phyloP scores from a whole-genome alignment of 2,797 vertebrate species.

The Phrynocephalus guinanensis region DNA sequence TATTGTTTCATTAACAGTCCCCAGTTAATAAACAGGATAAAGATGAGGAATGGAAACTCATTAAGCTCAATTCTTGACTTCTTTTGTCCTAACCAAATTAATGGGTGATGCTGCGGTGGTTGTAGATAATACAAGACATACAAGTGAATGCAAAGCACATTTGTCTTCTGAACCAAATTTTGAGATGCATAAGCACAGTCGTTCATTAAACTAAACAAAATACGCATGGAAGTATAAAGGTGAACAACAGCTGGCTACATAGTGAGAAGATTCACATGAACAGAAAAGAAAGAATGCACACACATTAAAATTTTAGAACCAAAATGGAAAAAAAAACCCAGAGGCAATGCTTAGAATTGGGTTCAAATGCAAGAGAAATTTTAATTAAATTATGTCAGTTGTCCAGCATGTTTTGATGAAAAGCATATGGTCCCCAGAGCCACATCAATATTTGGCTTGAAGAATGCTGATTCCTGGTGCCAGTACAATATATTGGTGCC shows the following conservation, averaged over 20 bases:
- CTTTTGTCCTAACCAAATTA: constrained; percentile 54
- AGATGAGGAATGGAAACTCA: constrained; percentile 52
- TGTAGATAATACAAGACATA: constrained; percentile 64
- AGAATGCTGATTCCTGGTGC: too few species aligned
- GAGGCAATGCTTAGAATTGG: neutral
- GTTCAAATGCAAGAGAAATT: neutral
- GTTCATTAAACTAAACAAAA: constrained; percentile 22
- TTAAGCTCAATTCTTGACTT: constrained; percentile 51
- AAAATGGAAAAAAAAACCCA: neutral
- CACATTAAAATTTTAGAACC: neutral
- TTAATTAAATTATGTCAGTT: neutral
- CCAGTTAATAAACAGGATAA: constrained; percentile 52
- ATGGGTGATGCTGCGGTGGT: constrained; percentile 57
- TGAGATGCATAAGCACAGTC: neutral
- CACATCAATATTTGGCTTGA: neutral
- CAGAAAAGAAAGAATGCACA: neutral
- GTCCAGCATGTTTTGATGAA: neutral
- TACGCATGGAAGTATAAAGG: neutral
- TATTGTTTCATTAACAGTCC: constrained; percentile 61
- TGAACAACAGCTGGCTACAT: neutral
- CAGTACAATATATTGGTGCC: too few species aligned
- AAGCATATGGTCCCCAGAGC: neutral
- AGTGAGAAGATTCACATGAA: neutral
- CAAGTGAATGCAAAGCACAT: constrained; percentile 68
- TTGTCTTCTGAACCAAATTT: constrained; percentile 58